phyloP scores from a whole-genome alignment of 2,113 vertebrate genomes.

The Coregonus clupeaformis region DNA sequence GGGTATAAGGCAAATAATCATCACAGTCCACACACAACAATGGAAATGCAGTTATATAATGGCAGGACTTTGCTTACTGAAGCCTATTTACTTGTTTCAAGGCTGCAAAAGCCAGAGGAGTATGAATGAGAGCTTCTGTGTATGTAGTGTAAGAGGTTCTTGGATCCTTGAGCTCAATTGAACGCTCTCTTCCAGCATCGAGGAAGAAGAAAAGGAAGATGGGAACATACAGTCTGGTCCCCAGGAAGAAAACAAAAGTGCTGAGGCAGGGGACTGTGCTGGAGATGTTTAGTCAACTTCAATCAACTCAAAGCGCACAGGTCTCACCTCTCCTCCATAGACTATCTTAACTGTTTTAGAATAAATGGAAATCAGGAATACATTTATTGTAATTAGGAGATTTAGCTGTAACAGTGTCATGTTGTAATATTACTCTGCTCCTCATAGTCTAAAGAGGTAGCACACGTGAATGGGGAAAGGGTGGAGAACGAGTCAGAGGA shows the following conservation, averaged over 20 bases:
- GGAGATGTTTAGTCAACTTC: slow-evolving; percentile 89
- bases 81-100: no score
- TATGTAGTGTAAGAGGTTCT: background rate
- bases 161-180: background rate
- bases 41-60: no score
- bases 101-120: no score
- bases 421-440: background rate
- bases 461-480: slow-evolving; percentile 87
- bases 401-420: background rate
- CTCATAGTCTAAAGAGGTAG: slow-evolving; percentile 56
- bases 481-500: slow-evolving; percentile 87
- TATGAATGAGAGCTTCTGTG: no score
- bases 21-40: no score
- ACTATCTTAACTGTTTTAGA: no score
- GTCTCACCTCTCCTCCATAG: slow-evolving; percentile 63
- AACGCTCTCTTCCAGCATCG: slow-evolving; percentile 64
- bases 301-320: slow-evolving; percentile 78
- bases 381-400: no score
- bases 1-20: background rate
- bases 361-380: no score
- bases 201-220: slow-evolving; percentile 98
- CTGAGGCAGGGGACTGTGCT: slow-evolving; percentile 92
- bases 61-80: no score
- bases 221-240: slow-evolving; percentile 97
- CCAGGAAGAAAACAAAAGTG: slow-evolving; percentile 98